These are phyloP conservation scores for Artibeus jamaicensis DNA, from an alignment of 2,797 vertebrate genomes.

Conservation along the genomic window DNA sequence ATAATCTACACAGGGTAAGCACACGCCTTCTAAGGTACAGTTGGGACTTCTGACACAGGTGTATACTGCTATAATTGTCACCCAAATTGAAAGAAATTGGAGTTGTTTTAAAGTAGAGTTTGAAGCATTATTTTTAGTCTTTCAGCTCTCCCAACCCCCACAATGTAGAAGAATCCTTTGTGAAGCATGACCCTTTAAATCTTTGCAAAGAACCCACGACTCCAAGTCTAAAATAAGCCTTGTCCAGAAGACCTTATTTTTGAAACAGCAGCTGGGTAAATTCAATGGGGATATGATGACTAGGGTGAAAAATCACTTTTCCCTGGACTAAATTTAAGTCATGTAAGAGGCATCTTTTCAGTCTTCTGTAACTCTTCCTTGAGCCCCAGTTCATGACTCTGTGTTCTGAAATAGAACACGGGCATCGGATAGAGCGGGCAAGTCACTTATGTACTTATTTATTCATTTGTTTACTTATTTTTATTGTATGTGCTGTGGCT, in stretches of 20 bases:
- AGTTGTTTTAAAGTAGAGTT: not conserved
- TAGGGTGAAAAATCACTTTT: slow-evolving; percentile 9
- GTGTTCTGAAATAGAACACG: not conserved
- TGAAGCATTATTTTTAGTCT: not conserved
- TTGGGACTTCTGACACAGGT: not conserved
- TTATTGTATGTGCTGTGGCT: slow-evolving; percentile 42
- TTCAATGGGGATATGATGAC: slow-evolving; percentile 43
- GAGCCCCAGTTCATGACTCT: not conserved
- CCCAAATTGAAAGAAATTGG: not conserved
- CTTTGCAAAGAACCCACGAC: slow-evolving; percentile 32
- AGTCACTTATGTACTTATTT: not conserved
- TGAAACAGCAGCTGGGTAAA: slow-evolving; percentile 53
- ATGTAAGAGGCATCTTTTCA: not conserved
- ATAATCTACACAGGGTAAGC: not conserved
- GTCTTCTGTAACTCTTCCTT: not conserved
- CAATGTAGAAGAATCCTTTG: not conserved
- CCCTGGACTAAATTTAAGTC: slow-evolving; percentile 17
- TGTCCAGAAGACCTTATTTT: slow-evolving; percentile 51
- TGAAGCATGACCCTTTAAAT: not conserved
- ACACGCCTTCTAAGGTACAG: not conserved
- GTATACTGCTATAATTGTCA: not conserved
- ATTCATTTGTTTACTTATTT: slow-evolving; percentile 50
- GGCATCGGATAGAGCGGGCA: not conserved
- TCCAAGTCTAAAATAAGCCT: slow-evolving; percentile 60
- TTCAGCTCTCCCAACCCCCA: not conserved